Conservation (phyloP, 1,140 invertebrate genomes). For the Leguminivora glycinivorella region DNA sequence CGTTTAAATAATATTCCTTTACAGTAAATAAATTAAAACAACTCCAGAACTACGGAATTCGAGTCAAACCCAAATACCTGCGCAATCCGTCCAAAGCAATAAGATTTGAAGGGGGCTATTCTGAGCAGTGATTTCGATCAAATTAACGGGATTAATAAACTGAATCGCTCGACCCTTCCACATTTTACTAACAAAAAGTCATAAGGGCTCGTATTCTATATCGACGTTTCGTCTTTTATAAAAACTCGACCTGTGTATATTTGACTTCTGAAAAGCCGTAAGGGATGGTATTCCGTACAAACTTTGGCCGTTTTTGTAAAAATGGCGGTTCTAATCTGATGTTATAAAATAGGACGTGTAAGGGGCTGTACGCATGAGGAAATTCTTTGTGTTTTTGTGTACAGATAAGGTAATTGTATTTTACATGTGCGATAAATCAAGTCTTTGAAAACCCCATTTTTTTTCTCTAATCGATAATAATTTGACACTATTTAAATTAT, state of each 20-base stretch:
- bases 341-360: conserved; percentile 8
- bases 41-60: neutral
- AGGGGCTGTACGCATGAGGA: neutral
- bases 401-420: no score
- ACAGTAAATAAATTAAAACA: neutral
- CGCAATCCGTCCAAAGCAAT: conserved; percentile 11
- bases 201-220: neutral
- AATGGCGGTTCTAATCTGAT: neutral
- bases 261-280: neutral
- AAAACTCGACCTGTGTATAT: neutral
- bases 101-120: conserved; percentile 21
- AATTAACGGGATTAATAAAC: conserved; percentile 25
- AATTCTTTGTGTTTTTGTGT: neutral
- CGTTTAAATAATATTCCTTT: no score
- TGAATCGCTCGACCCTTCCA: conserved; percentile 16
- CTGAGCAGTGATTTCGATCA: conserved; percentile 19
- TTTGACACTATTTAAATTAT: no score
- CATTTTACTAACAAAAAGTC: neutral
- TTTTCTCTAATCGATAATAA: no score
- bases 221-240: no score
- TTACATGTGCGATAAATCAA: no score
- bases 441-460: no score
- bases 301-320: neutral
- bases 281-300: no score
- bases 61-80: neutral